phyloP scores from a whole-genome alignment of 2,113 vertebrate species.

The Brevimyrus niger region DNA sequence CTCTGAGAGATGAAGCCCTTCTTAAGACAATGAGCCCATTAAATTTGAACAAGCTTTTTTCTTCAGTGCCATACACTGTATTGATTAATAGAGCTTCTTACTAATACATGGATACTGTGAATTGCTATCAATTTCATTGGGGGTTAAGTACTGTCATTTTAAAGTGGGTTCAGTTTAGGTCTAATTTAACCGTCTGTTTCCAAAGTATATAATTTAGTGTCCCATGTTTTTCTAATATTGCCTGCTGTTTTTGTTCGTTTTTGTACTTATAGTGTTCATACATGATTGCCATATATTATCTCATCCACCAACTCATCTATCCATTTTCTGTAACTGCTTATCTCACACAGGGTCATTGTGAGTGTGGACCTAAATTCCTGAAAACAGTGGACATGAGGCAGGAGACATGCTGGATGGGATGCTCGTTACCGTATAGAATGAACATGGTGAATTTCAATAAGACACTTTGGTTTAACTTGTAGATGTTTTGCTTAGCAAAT shows the following conservation, averaged over 20 bases:
- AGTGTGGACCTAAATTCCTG: not conserved
- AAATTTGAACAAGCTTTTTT: constrained; percentile 30
- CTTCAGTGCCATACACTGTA: constrained; percentile 32
- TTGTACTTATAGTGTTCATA: not conserved
- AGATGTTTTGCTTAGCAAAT: not conserved
- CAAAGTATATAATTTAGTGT: not conserved
- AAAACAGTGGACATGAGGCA: not conserved
- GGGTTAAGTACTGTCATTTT: not conserved
- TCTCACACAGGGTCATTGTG: not conserved
- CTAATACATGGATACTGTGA: constrained; percentile 8
- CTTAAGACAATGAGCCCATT: constrained; percentile 41
- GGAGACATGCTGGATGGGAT: not conserved
- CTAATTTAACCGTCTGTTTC: not conserved
- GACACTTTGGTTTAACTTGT: not conserved
- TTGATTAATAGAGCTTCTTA: constrained; percentile 40
- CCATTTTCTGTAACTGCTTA: not conserved
- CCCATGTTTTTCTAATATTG: not conserved
- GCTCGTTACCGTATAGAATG: not conserved
- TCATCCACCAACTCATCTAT: not conserved
- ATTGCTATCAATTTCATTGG: constrained; percentile 4
- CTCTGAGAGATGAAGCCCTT: constrained; percentile 36
- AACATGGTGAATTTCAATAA: not conserved
- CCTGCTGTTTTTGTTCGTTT: not conserved
- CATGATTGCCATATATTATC: not conserved
- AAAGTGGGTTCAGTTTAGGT: not conserved